phyloP scores from a whole-genome alignment of 2,888 invertebrate species.

The Laspeyria flexula region DNA sequence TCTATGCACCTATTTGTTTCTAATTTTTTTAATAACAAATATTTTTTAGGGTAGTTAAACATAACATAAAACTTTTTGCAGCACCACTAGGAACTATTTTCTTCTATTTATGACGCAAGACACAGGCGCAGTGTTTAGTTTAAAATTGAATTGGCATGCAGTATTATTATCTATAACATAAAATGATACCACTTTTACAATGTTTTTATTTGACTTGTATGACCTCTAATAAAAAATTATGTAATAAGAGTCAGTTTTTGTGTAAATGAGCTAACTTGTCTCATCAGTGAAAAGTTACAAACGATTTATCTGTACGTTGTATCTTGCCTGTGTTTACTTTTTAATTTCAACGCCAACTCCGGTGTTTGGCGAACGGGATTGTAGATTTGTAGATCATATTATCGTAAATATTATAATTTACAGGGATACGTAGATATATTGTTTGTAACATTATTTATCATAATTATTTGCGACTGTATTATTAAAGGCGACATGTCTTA shows the following conservation, averaged over 20 bases:
- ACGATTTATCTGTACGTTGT: conserved; percentile 17
- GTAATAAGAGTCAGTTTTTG: not conserved
- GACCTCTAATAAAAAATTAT: not conserved
- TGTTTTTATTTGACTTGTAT: not conserved
- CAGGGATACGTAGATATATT: conserved; percentile 38
- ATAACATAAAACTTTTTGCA: no score
- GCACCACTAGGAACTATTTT: no score
- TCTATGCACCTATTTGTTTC: no score
- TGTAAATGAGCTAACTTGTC: conserved; percentile 11
- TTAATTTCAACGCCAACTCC: conserved; percentile 8
- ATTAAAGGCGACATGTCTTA: conserved; percentile 35
- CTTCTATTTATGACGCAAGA: no score
- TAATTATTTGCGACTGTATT: conserved; percentile 42
- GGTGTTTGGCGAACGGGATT: conserved; percentile 8
- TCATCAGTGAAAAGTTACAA: conserved; percentile 22
- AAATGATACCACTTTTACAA: not conserved
- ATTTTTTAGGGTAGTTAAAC: no score
- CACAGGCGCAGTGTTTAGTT: no score
- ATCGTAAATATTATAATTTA: conserved; percentile 32
- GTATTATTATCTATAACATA: no score
- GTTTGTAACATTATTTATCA: conserved; percentile 38
- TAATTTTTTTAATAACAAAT: no score
- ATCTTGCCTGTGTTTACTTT: conserved; percentile 34
- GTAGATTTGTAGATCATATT: conserved; percentile 6
- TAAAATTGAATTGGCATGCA: no score